Base-by-base conservation (phyloP, 2,888 invertebrate species). In the Coelinius sp. region DNA sequence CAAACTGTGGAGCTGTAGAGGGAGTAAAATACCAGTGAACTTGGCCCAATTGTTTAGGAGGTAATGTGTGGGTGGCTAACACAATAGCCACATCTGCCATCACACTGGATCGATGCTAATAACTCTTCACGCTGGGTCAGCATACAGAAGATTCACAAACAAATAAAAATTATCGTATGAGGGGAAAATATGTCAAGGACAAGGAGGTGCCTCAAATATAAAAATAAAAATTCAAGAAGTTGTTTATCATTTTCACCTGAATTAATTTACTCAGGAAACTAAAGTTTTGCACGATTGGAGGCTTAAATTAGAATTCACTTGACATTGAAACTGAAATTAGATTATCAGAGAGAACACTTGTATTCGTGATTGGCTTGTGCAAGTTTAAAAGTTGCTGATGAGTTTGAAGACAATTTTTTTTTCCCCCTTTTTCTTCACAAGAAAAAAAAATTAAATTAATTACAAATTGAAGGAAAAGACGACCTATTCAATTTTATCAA, bases 221-320 rank as follows among this genome's bases (percentile, higher is more conserved):
- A 5, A 7, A n/a, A n/a, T n/a, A n/a, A n/a, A 14, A 31, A 31
- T 59, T 59, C 25, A 24, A 53, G 59, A 17, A 56, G 31, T 59
- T 59, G 35, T 59, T 31, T 59, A 59, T 59, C 59, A 31, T 59
- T 59, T 35, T 59, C 59, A 59, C 35, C 59, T 59, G 59, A 35
- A 59, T 35, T 59, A 31, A 3, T 25, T n/a, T 31, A 31, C 35
- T 35, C 14, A 17, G 31, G 35, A 31, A 17, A 59, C 20, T 17
- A 24, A 25, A 35, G 31, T 59, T 59, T 53, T 31, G 59, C 59
- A 35, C 59, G 59, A 59, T 35, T 17, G 17, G 35, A 59, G 20
- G 35, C 20, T 59, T 35, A 10, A 59, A 35, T n/a, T 17, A 27
- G 49, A 49, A 17, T 20, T 49, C 8, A 35, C 31, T 59, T 59